Base-by-base conservation (phyloP, 1,140 invertebrate genomes). In the Microplitis demolitor region DNA sequence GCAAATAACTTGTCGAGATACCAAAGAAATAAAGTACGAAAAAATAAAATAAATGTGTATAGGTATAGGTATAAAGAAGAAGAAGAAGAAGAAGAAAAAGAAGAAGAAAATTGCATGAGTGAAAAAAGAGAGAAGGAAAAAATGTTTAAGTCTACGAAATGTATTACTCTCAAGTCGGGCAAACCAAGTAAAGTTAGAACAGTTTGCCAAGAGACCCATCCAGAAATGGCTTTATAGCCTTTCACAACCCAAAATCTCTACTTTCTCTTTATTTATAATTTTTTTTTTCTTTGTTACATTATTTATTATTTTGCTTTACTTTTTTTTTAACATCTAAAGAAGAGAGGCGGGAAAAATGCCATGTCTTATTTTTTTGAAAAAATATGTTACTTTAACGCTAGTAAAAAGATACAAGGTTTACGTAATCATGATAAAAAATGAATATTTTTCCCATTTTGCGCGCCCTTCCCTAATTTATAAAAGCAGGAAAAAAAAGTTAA, bases 111-210 rank as follows among this genome's bases (percentile, higher is more conserved):
- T 37, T 45, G 39, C 4, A 24, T 24, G 24, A 14, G 51, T 60
- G 51, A 71, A 71, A 66, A 71, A 39, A 51, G 50, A 54, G 51
- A 33, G 33, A 16, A 37, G 51, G 51, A 34, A 14, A 69, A 6
- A 33, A 58, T 50, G 37, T n/a, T 24, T n/a, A 54, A 69, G 58
- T 70, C 54, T 16, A 53, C 35, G 33, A 63, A 62, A 70, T 69
- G 67, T 70, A 74, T 69, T 69, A 62, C 45, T 35, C 67, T 56
- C 34, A 69, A 69, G 56, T 69, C 39, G 56, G 24, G 54, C 56
- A 61, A 71, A 71, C 61, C 5, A 16, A 51, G 31, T 53, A 39
- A 54, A 71, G 50, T 71, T 66, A 35, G n/a, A 71, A 35, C 62
- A 45, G 34, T 71, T 66, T 58, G 62, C 62, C 69, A 66, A 64